phyloP scores from a whole-genome alignment of 2,113 vertebrate genomes.

The Pygoscelis adeliae region DNA sequence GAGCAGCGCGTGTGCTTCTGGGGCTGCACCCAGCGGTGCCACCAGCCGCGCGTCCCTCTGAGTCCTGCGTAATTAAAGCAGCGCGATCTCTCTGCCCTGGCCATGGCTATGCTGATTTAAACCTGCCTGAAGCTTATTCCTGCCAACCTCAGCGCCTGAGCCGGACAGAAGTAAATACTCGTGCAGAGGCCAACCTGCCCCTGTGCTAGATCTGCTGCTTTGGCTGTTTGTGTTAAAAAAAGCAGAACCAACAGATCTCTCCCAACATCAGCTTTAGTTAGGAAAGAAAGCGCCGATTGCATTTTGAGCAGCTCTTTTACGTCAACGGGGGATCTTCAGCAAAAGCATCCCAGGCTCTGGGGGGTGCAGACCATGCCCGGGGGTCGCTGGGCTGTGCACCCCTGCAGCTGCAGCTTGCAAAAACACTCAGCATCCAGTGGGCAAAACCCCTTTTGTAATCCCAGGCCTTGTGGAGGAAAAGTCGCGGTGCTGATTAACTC shows the following conservation, averaged over 20 bases:
- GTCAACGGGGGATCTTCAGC: accelerated
- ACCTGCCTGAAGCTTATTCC: neutral
- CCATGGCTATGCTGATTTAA: accelerated
- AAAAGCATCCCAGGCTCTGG: neutral
- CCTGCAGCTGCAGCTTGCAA: neutral
- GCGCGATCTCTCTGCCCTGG: neutral
- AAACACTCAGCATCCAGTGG: accelerated
- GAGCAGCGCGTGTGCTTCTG: neutral
- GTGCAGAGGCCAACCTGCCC: neutral
- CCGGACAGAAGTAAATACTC: neutral
- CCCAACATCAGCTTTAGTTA: neutral
- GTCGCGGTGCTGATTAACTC: neutral
- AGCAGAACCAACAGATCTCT: neutral
- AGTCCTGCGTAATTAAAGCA: neutral
- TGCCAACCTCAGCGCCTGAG: accelerated
- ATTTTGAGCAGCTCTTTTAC: neutral
- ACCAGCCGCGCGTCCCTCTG: accelerated
- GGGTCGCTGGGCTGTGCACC: neutral
- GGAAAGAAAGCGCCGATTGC: neutral
- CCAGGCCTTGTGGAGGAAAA: neutral
- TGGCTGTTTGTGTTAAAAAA: neutral
- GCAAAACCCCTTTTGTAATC: neutral
- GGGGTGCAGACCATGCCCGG: neutral
- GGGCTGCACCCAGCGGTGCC: neutral
- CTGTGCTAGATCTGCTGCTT: neutral